A percentile compares a stretch with the other conserved stretches of the same genome.
Conservation (phyloP, 2,797 vertebrate genomes). For the Paramormyrops hopkinsi region DNA sequence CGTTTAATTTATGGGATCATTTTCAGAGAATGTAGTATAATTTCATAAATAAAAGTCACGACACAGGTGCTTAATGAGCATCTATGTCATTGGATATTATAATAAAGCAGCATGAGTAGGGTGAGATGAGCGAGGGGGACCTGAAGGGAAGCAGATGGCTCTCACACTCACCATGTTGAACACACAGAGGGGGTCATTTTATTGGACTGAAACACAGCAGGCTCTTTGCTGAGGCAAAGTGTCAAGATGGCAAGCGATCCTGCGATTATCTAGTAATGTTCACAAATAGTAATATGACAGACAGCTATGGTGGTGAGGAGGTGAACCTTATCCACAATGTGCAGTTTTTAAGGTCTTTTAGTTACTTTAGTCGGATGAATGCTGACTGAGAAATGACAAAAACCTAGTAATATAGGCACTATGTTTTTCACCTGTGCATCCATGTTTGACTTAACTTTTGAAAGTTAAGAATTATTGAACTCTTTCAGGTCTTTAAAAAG, state of each 20-base stretch:
- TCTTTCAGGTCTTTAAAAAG: neutral
- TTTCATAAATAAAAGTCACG: neutral
- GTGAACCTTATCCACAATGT: neutral
- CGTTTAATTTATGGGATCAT: neutral
- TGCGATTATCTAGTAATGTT: neutral
- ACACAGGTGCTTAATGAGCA: neutral
- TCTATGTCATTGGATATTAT: neutral
- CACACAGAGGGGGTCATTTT: neutral
- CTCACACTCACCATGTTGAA: neutral
- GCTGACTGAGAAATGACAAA: neutral
- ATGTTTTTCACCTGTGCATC: neutral
- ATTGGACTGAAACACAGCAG: conserved; percentile 7
- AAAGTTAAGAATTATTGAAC: neutral
- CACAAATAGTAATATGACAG: neutral
- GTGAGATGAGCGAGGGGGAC: neutral
- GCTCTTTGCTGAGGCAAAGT: neutral
- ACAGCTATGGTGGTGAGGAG: neutral
- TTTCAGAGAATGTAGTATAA: neutral
- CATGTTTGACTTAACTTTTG: neutral
- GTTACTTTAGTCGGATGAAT: neutral
- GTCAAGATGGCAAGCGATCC: neutral
- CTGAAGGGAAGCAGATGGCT: neutral
- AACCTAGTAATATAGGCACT: neutral
- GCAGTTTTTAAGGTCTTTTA: neutral
- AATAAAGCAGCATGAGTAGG: neutral